Base-by-base conservation (phyloP, 1,140 invertebrate genomes). In the Parapsyche elsis region DNA sequence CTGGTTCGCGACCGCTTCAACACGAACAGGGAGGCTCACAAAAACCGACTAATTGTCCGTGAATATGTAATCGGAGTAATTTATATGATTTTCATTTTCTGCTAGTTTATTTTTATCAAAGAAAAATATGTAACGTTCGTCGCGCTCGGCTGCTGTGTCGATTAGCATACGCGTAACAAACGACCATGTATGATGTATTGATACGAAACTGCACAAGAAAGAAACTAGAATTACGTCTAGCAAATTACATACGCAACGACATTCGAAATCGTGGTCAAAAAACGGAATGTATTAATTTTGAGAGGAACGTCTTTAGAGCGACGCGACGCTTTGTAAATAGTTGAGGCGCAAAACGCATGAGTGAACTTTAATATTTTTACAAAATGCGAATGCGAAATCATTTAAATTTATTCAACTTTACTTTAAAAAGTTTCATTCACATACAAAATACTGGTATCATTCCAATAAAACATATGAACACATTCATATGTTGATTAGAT, bases 21-120 rank as follows among this genome's bases (percentile, higher is more conserved):
- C 61, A 73, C 46, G 24, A 75, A 57, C 9, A 14, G 23, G 14
- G 12, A 26, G 5, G 24, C 16, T 75, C 49, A 75, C 49, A 75
- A 75, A 75, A 57, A 26, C 49, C 45, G 45, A 75, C 57, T 74
- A 74, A 74, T 74, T 74, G 26, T 12, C 38, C 71, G 38, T 74
- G 71, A 74, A 74, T 74, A 45, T 67, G 71, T 49, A 74, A 46
- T 45, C 38, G 45, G 24, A 14, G 23, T 26, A 26, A 71, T 71
- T 44, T 14, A 1, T 16, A 19, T 67, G 23, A 26, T 67, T 67
- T 67, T 67, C 9, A 12, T 14, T 26, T 67, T 23, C 2, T 0
- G 1, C 16, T 61, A 9, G 5, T 61, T 61, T 21, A 21, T 61
- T 61, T 61, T 19, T 21, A 21, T 61, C n/a, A 21, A 21, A 21